Evolutionary conservation across 2,797 vertebrate species (phyloP).

Genomic region (Agapornis canus): DNA sequence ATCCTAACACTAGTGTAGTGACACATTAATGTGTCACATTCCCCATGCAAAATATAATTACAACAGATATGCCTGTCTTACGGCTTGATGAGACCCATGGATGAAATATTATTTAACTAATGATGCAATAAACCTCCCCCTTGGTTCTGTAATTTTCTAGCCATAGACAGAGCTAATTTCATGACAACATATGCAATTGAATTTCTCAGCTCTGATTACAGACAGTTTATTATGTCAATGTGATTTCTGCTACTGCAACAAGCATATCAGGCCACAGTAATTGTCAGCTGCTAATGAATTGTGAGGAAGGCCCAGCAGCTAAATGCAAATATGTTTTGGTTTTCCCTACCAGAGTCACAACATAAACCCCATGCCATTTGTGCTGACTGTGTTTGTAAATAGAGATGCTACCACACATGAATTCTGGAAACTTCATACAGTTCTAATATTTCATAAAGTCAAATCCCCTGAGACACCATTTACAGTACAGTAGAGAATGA

Average conservation of each 20-base stretch:
- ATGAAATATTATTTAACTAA: conserved; percentile 67
- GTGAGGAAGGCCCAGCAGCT: not conserved
- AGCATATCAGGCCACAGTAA: not conserved
- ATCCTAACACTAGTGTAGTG: conserved; percentile 61
- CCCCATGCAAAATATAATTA: conserved; percentile 80
- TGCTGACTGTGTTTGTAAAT: not conserved
- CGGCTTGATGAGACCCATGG: conserved; percentile 37
- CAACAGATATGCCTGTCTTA: conserved; percentile 60
- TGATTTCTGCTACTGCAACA: not conserved
- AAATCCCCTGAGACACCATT: not conserved
- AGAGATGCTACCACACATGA: rapidly evolving
- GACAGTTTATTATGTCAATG: not conserved
- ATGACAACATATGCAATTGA: not conserved
- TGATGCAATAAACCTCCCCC: conserved; percentile 43
- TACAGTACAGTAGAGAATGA: not conserved
- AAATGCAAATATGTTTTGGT: not conserved
- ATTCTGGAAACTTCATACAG: not conserved
- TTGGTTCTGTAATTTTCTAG: not conserved
- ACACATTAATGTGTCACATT: conserved; percentile 73
- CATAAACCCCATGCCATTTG: rapidly evolving
- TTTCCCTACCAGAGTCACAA: not conserved
- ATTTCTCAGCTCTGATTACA: not conserved
- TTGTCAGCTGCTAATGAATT: not conserved
- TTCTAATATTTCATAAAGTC: not conserved
- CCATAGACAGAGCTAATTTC: conserved; percentile 17